Evolutionary conservation across 2,113 vertebrate genomes (phyloP).

Genomic region (Brachyhypopomus occidentalis): DNA sequence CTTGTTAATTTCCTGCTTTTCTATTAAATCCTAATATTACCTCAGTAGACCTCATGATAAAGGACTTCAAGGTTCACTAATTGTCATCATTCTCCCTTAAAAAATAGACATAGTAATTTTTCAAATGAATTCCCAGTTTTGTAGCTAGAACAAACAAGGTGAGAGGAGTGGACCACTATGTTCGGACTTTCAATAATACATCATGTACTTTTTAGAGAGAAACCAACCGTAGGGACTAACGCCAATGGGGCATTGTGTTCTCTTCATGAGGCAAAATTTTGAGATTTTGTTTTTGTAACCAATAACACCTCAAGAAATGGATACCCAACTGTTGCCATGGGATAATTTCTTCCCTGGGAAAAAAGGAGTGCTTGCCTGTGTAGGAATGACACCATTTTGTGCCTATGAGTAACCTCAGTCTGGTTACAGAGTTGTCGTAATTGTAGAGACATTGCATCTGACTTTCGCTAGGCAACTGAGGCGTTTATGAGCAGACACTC

Average conservation of each 20-base stretch:
- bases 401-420: conserved; percentile 23
- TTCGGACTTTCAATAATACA: conserved; percentile 2
- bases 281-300: conserved; percentile 38
- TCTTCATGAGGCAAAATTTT: conserved; percentile 20
- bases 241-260: conserved; percentile 35
- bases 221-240: conserved; percentile 31
- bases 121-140: conserved; percentile 25
- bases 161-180: not conserved
- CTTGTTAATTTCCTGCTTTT: conserved; percentile 1
- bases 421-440: conserved; percentile 46
- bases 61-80: conserved; percentile 20
- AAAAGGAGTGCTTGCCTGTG: conserved; percentile 33
- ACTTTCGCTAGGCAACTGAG: conserved; percentile 70
- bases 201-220: conserved; percentile 21
- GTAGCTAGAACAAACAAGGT: conserved; percentile 19
- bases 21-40: conserved; percentile 29
- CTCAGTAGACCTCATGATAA: conserved; percentile 12
- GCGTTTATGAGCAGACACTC: conserved; percentile 66
- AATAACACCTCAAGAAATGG: conserved; percentile 38
- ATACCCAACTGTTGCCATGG: conserved; percentile 14
- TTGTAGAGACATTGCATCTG: conserved; percentile 65
- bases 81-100: conserved; percentile 20
- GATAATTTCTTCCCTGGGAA: conserved; percentile 23
- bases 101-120: conserved; percentile 19
- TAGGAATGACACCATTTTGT: conserved; percentile 42